Conservation (phyloP, 2,888 invertebrate genomes). For the Charanyca ferruginea region DNA sequence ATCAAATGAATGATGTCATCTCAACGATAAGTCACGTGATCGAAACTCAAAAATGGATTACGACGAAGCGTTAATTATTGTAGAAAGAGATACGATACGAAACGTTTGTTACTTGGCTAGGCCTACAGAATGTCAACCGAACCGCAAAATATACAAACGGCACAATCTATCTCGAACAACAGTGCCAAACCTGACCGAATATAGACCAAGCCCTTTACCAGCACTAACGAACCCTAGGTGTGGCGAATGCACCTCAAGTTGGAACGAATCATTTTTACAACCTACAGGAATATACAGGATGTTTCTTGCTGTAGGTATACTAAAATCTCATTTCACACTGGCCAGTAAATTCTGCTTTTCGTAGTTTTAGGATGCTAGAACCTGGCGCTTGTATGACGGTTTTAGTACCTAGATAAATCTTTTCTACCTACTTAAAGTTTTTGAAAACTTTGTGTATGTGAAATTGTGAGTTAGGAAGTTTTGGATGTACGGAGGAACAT, state of each 20-base stretch:
- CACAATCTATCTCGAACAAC: constrained; percentile 12
- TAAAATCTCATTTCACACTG: constrained; percentile 66
- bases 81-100: no score
- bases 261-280: constrained; percentile 77
- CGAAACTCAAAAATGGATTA: no score
- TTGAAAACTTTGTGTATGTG: constrained; percentile 24
- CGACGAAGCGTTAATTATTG: no score
- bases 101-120: no score
- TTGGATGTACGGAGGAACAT: not conserved
- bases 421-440: constrained; percentile 32
- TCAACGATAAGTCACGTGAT: no score
- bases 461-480: constrained; percentile 32
- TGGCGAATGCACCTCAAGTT: constrained; percentile 66
- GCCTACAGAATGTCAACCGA: not conserved
- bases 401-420: constrained; percentile 52
- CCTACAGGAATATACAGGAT: constrained; percentile 55
- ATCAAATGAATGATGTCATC: no score
- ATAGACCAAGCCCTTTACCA: constrained; percentile 39
- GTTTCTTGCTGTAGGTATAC: constrained; percentile 49
- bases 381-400: constrained; percentile 16
- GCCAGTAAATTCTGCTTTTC: constrained; percentile 56
- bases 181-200: constrained; percentile 39
- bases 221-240: constrained; percentile 55
- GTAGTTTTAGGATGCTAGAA: constrained; percentile 35
- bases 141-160: no score